phyloP scores from a whole-genome alignment of 2,113 vertebrate species.

The Hydrochoerus hydrochaeris region DNA sequence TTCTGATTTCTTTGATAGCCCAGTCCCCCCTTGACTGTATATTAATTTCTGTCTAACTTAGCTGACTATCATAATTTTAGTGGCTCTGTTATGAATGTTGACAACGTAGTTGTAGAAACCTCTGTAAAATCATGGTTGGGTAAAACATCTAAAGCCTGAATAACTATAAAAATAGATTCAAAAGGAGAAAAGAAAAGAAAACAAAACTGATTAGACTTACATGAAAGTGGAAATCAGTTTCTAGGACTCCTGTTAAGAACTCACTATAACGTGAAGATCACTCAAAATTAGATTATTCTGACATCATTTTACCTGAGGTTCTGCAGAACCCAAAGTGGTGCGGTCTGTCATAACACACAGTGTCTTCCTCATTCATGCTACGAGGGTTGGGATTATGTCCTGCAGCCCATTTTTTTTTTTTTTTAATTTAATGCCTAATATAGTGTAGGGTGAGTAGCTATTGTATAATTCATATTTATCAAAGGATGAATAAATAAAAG shows the following conservation, averaged over 20 bases:
- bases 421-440: background rate
- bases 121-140: slow-evolving; percentile 22
- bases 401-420: background rate
- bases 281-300: background rate
- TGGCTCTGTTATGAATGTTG: slow-evolving; percentile 10
- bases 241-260: background rate
- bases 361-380: background rate
- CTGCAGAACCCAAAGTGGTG: background rate
- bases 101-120: background rate
- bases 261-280: background rate
- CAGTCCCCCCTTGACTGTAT: background rate
- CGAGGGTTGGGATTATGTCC: background rate
- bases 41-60: background rate
- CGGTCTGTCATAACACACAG: background rate
- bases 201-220: background rate
- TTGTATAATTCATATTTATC: slow-evolving; percentile 28
- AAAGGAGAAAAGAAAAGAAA: background rate
- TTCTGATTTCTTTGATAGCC: background rate
- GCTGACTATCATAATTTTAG: background rate
- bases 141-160: background rate
- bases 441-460: background rate
- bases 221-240: slow-evolving; percentile 29
- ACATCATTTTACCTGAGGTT: background rate
- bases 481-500: slow-evolving; percentile 41
- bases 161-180: background rate